Base-by-base conservation (phyloP, 1,140 invertebrate genomes). In the Mamestra configurata region DNA sequence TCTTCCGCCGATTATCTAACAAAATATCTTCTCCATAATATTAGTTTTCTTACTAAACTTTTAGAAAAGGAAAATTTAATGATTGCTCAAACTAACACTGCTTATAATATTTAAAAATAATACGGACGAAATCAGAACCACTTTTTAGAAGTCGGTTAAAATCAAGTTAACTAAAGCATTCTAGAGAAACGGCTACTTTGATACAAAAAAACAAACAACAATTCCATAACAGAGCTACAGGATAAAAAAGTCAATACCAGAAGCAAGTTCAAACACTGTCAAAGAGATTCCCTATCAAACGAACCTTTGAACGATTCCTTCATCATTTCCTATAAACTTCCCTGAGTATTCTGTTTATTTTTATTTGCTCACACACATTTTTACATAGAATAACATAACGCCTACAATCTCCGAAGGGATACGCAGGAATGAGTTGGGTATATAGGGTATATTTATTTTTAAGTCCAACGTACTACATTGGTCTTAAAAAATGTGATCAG, bases 221-320 rank as follows among this genome's bases (percentile, higher is more conserved):
- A 7, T 20, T 11, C 27, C n/a, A n/a, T n/a, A n/a, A n/a, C n/a
- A n/a, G 35, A 31, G 22, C 1, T 59, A 11, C 10, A 40, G 13
- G 0, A 18, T 24, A 11, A 22, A 43, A 27, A 71, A 51, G 27
- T 53, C 20, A 57, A 73, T 24, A n/a, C 4, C 11, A 27, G 22
- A 68, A 68, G 40, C 20, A 13, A n/a, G 20, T 59, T 24, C 20
- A 22, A 73, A 40, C 10, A 43, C 13, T 55, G 18, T 57, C 53
- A 59, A 73, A 73, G 71, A 73, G 18, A 73, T 71, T 13, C 11
- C 15, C 22, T 43, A 27, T 59, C 37, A 57, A 59, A 22, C 20
- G 53, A 59, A 15, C 53, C 71, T 57, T 73, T 73, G 71, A 59
- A 43, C 71, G 37, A 20, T 20, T 31, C 18, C 37, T 73, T 13